Evolutionary conservation across 2,888 invertebrate genomes (phyloP), one percentile per base, ranked within the genome.

Genomic region (Arge pagana): DNA sequence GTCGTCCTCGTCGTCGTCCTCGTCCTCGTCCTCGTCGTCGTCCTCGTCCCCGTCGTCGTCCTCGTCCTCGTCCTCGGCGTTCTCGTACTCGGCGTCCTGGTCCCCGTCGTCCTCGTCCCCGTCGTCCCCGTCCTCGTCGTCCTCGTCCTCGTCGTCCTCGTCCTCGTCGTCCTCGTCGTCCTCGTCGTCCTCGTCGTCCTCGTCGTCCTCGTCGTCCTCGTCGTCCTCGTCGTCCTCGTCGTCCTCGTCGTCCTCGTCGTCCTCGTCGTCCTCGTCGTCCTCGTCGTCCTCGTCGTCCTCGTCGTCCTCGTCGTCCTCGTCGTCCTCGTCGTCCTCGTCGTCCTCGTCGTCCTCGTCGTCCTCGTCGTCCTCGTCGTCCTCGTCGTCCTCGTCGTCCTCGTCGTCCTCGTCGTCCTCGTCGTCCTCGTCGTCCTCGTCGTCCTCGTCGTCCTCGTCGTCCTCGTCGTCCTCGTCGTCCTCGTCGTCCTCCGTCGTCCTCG

Each of bases 291-390:
- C 28, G 28, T 26, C 28, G 28, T 26, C 28, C 28, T 26, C 28
- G 28, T 26, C 7, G 7, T 26, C 28, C 28, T 26, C 28, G 28
- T 26, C 28, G n/a, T n/a, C 10, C 28, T 7, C 10, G 7, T 26
- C 28, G 28, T 26, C 28, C 28, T 26, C 28, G 7, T 26, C 28
- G 28, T 26, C 28, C 28, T 26, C 28, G 28, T 26, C 28, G 28
- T 26, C 28, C 28, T 26, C 48, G 43, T 33, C 16, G 24, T 5
- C 48, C 21, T 33, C 11, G 28, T 26, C 41, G 13, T 19, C 26
- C 28, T 24, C 50, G 7, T 26, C 28, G 28, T 26, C 28, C 28
- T 26, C 28, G 28, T 26, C 28, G 7, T 26, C 28, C 7, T 26
- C 28, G 7, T 26, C 28, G 7, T 26, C 28, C 7, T 26, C 28